A percentile compares a stretch with the other conserved stretches of the same genome.
phyloP scores from a whole-genome alignment of 2,113 vertebrate species.

The Archilochus colubris region DNA sequence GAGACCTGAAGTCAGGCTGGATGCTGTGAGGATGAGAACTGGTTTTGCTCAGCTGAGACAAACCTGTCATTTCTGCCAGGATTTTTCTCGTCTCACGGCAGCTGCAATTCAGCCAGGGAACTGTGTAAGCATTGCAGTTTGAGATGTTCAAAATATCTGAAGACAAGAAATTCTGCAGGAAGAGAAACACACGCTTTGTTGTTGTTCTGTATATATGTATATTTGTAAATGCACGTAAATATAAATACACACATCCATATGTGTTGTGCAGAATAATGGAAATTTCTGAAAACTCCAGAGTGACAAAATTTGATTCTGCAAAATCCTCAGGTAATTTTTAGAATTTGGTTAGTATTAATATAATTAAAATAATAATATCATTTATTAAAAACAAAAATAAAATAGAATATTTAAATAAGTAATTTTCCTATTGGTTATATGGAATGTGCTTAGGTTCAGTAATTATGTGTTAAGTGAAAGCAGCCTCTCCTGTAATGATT shows the following conservation, averaged over 20 bases:
- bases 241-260: fast-evolving
- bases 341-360: conserved; percentile 3
- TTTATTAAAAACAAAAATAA: conserved; percentile 21
- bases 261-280: background rate
- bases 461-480: background rate
- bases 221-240: background rate
- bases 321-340: conserved; percentile 16
- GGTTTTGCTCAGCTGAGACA: background rate
- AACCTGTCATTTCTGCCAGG: background rate
- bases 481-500: conserved; percentile 20
- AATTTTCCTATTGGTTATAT: conserved; percentile 39
- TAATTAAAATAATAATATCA: conserved; percentile 34
- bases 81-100: background rate
- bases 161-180: background rate
- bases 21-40: background rate
- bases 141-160: background rate
- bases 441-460: conserved; percentile 10
- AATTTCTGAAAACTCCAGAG: background rate
- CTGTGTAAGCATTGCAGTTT: background rate
- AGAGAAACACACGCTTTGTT: background rate
- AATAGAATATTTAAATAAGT: conserved; percentile 28
- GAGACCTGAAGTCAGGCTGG: background rate
- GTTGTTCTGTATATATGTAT: background rate
- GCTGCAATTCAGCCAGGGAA: background rate
- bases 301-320: background rate